Conservation (phyloP, 2,888 invertebrate species). For the Cantharis flavilabris region DNA sequence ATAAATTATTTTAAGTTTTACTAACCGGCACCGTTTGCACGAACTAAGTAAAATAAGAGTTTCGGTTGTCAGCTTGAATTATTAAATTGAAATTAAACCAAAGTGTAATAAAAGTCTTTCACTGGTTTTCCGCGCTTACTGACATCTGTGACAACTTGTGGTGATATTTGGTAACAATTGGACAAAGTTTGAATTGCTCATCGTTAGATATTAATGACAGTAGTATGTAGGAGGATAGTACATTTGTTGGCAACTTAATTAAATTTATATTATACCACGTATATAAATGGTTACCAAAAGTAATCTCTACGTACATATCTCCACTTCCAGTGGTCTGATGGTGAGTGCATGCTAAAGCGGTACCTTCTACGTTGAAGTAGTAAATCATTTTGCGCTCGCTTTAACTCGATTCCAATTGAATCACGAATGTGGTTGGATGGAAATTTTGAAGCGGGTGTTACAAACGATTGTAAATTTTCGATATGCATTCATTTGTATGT, state of each 20-base stretch:
- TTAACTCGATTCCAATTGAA: slow-evolving; percentile 50
- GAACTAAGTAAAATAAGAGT: slow-evolving; percentile 12
- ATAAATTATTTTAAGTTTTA: slow-evolving; percentile 2
- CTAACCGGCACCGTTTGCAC: neutral
- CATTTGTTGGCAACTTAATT: slow-evolving; percentile 41
- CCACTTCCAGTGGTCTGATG: slow-evolving; percentile 28
- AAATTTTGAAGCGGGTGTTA: slow-evolving; percentile 43
- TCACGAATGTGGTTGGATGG: slow-evolving; percentile 47
- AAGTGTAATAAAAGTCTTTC: slow-evolving; percentile 12
- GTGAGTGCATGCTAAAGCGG: slow-evolving; percentile 20
- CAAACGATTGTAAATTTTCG: slow-evolving; percentile 38
- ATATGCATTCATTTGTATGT: slow-evolving; percentile 44
- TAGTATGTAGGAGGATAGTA: slow-evolving; percentile 17
- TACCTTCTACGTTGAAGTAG: slow-evolving; percentile 28
- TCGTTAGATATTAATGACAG: slow-evolving; percentile 18
- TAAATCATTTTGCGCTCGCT: slow-evolving; percentile 50
- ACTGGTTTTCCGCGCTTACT: slow-evolving; percentile 16
- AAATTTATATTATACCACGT: slow-evolving; percentile 46
- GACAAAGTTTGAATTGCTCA: slow-evolving; percentile 9
- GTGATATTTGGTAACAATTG: slow-evolving; percentile 14
- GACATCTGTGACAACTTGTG: slow-evolving; percentile 21
- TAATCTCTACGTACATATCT: slow-evolving; percentile 43
- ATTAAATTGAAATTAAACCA: slow-evolving; percentile 22
- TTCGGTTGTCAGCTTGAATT: slow-evolving; percentile 8
- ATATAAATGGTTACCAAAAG: slow-evolving; percentile 42